These are phyloP conservation scores for Rhopalosiphum nymphaeae DNA, from an alignment of 2,888 invertebrate species.

Conservation along the genomic window DNA sequence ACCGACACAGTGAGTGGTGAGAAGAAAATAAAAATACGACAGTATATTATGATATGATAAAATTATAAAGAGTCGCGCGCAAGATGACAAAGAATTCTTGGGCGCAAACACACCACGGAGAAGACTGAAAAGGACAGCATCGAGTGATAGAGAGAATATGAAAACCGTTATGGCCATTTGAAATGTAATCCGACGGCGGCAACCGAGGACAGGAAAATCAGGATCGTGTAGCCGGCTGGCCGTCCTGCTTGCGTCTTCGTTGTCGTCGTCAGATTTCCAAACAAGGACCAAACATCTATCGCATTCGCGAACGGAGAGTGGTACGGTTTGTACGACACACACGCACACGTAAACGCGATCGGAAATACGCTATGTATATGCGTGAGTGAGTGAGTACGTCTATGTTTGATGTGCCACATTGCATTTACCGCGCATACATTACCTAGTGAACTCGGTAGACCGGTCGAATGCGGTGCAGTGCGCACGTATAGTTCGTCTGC, in stretches of 20 bases:
- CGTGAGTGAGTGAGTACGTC: not conserved
- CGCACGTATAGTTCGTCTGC: slow-evolving; percentile 2
- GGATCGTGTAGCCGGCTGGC: slow-evolving; percentile 51
- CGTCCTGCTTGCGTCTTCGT: not conserved
- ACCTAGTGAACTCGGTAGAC: slow-evolving; percentile 24
- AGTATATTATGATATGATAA: not conserved
- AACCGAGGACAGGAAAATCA: slow-evolving; percentile 56
- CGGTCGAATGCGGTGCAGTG: not conserved
- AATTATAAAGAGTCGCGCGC: not conserved
- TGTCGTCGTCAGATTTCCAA: slow-evolving; percentile 42
- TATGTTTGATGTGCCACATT: not conserved
- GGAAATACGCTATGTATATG: not conserved
- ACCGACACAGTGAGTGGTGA: not conserved
- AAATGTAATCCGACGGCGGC: slow-evolving; percentile 39
- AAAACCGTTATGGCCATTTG: slow-evolving; percentile 13
- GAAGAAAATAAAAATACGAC: not conserved
- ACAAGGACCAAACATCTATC: slow-evolving; percentile 51
- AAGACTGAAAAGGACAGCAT: slow-evolving; percentile 14
- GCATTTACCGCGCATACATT: slow-evolving; percentile 15
- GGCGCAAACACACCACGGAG: not conserved
- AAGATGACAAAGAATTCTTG: not conserved
- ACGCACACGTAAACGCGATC: not conserved
- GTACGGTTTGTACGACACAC: not conserved
- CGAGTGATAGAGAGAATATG: not conserved
- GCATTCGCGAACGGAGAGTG: not conserved